Evolutionary conservation across 2,797 vertebrate species (phyloP).

Genomic region (Oreonectes daqikongensis): DNA sequence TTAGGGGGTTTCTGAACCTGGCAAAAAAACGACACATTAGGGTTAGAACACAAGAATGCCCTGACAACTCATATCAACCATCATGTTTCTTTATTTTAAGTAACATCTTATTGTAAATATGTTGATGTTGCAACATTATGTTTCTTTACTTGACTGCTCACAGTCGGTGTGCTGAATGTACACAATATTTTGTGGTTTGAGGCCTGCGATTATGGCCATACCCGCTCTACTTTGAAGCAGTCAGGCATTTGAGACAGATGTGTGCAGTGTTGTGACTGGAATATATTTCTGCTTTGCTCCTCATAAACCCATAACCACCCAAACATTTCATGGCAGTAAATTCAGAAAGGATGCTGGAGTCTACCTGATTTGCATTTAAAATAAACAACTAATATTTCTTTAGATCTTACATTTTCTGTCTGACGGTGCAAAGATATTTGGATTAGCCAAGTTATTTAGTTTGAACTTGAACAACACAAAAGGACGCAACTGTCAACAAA

Average conservation of each 20-base stretch:
- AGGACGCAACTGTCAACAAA: constrained; percentile 61
- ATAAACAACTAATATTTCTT: constrained; percentile 30
- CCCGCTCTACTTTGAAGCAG: constrained; percentile 28
- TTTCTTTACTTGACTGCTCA: constrained; percentile 7
- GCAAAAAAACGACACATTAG: background rate
- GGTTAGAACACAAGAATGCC: background rate
- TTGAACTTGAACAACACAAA: constrained; percentile 68
- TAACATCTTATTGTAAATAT: too few relatives aligned
- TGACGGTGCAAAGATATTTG: constrained; percentile 23
- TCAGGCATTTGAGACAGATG: constrained; percentile 40
- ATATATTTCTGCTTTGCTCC: constrained; percentile 28
- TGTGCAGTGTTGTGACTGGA: constrained; percentile 38
- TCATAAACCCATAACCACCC: constrained; percentile 40
- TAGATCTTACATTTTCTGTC: constrained; percentile 11
- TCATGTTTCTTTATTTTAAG: too few relatives aligned
- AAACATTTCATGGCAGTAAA: constrained; percentile 31
- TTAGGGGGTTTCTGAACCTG: background rate
- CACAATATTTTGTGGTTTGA: constrained; percentile 5
- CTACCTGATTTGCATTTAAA: constrained; percentile 20
- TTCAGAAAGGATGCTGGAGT: constrained; percentile 6
- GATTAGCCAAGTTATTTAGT: constrained; percentile 39
- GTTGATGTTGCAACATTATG: background rate
- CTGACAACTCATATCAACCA: background rate
- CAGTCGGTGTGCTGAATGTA: background rate
- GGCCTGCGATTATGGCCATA: constrained; percentile 11